Evolutionary conservation across 1,140 invertebrate genomes (phyloP).

Genomic region (Argopecten irradians): DNA sequence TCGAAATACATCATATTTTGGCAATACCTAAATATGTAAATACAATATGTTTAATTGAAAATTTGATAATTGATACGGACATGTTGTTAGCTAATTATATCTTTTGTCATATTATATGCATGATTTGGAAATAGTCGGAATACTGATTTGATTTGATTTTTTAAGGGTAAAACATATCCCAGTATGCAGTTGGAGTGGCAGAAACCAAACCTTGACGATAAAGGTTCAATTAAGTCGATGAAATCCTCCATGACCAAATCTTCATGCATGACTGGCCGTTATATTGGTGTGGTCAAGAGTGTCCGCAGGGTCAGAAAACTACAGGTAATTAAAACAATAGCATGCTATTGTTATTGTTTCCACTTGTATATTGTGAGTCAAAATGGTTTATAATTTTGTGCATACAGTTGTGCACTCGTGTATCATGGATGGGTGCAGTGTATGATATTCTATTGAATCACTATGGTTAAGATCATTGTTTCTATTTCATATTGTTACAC

Average conservation of each 20-base stretch:
- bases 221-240: not conserved
- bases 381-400: no score
- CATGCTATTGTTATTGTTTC: no score
- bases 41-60: no score
- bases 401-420: no score
- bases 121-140: not conserved
- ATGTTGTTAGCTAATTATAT: not conserved
- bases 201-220: constrained; percentile 41
- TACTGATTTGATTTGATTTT: not conserved
- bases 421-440: no score
- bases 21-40: no score
- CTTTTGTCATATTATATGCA: not conserved
- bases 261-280: constrained; percentile 33
- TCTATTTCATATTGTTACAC: no score
- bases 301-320: constrained; percentile 67
- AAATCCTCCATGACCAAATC: not conserved
- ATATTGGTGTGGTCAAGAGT: constrained; percentile 66
- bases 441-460: no score
- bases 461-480: no score
- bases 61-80: not conserved
- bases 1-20: no score
- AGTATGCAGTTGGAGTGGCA: constrained; percentile 59
- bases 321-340: constrained; percentile 55
- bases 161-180: constrained; percentile 65
- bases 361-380: no score